Conservation (phyloP, 2,888 invertebrate genomes). For the Nowickia ferox region DNA sequence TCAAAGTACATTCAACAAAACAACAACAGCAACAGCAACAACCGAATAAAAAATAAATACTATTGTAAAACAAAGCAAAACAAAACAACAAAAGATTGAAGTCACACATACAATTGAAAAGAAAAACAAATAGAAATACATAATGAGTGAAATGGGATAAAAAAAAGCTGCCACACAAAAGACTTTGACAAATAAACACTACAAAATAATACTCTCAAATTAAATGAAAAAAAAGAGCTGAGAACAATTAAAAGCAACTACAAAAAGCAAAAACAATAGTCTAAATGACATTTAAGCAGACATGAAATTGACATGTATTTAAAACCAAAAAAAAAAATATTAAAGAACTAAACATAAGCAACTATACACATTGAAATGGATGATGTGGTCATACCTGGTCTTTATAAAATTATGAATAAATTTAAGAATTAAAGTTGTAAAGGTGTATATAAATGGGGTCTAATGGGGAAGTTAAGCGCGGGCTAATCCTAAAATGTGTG, state of each 20-base stretch:
- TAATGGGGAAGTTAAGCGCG: too few species aligned
- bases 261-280: constrained; percentile 39
- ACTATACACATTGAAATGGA: neutral
- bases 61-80: constrained; percentile 55
- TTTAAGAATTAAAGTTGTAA: too few species aligned
- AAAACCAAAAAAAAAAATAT: neutral
- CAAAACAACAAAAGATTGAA: constrained; percentile 52
- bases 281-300: constrained; percentile 48
- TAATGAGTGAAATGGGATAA: constrained; percentile 37
- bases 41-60: constrained; percentile 28
- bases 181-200: constrained; percentile 67
- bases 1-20: constrained; percentile 42
- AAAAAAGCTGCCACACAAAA: constrained; percentile 39
- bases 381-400: neutral
- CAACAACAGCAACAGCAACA: constrained; percentile 18
- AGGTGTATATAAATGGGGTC: too few species aligned
- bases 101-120: constrained; percentile 55
- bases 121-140: constrained; percentile 51
- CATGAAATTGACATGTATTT: constrained; percentile 46
- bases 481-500: neutral
- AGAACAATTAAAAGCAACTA: constrained; percentile 24
- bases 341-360: neutral
- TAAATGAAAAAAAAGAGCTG: constrained; percentile 2
- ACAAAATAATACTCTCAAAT: constrained; percentile 51
- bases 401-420: neutral